Evolutionary conservation across 2,888 invertebrate species (phyloP), one percentile per base, ranked within the genome.

Genomic region (Lypha dubia): DNA sequence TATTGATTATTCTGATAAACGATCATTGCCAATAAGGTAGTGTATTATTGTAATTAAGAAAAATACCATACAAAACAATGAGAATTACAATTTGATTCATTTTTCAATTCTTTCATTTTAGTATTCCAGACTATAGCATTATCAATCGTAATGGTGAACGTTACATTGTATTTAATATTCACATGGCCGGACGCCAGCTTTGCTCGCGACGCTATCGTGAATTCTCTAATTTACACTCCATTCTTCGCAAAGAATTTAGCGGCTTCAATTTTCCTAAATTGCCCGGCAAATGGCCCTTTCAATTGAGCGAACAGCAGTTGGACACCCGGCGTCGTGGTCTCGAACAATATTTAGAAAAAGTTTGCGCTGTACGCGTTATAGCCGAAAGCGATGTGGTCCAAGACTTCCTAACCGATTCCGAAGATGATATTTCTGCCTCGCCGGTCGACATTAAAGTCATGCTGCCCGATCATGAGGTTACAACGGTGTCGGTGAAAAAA

Each of bases 271-370:
- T 99, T 92, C 99, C 99, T 0, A 98, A 98, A 93, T 93, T 99
- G 88, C 99, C 99, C 0, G 98, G 99, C 80, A 99, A 99, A 93
- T 99, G 99, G 98, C 98, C 98, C 75, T 99, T 99, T 92, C 96
- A 96, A 91, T 94, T 99, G 89, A 98, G 97, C 91, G 99, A 99
- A 90, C 99, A 99, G 91, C 99, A 99, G 91, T 93, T 99, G 84
- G 99, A 99, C 92, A 95, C 97, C 0, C 94, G 99, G 83, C 94
- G 99, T 86, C 94, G 99, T 87, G 98, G 98, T n/a, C 94, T 99
- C 60, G 99, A 99, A 92, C 98, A 98, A 93, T 99, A 99, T 94
- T 94, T 99, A 91, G 99, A 99, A 93, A 98, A 98, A 94, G 94
- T 99, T 0, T 99, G 99, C 93, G 98, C 99, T 8, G 98, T 99